These are phyloP conservation scores for Gyrodactylus salaris DNA, from an alignment of 1,140 invertebrate genomes.

Conservation along the genomic window DNA sequence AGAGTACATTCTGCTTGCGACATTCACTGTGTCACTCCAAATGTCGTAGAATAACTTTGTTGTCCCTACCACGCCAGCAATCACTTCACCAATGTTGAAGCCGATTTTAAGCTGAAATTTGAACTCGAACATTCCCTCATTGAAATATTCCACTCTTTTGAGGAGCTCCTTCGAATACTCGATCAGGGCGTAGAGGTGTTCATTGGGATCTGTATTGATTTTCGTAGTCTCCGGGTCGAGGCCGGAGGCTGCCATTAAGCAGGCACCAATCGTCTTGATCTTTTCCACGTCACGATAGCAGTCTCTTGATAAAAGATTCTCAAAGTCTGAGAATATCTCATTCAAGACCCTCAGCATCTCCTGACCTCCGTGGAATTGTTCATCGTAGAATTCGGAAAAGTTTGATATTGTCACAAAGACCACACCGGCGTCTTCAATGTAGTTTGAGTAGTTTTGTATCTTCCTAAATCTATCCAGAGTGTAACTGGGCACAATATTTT, in stretches of 20 bases:
- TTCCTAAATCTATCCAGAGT: constrained; percentile 63
- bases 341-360: constrained; percentile 70
- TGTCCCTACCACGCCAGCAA: constrained; percentile 72
- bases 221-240: constrained; percentile 35
- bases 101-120: constrained; percentile 43
- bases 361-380: constrained; percentile 44
- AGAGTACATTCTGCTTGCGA: constrained; percentile 69
- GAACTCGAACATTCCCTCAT: constrained; percentile 49
- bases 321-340: constrained; percentile 66
- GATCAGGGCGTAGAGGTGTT: constrained; percentile 47
- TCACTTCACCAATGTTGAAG: constrained; percentile 42
- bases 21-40: constrained; percentile 90
- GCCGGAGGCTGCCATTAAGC: constrained; percentile 83
- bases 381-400: constrained; percentile 77
- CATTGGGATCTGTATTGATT: constrained; percentile 28
- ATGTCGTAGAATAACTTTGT: constrained; percentile 83
- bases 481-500: constrained; percentile 74
- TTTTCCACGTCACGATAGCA: constrained; percentile 66
- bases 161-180: constrained; percentile 57
- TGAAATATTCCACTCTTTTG: constrained; percentile 42
- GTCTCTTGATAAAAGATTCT: constrained; percentile 43
- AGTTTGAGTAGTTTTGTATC: constrained; percentile 46
- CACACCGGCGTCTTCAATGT: constrained; percentile 58
- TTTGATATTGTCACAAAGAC: constrained; percentile 77
- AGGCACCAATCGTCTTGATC: constrained; percentile 83